Base-by-base conservation (phyloP, 2,113 vertebrate genomes). In the Protomyctophum bolini region DNA sequence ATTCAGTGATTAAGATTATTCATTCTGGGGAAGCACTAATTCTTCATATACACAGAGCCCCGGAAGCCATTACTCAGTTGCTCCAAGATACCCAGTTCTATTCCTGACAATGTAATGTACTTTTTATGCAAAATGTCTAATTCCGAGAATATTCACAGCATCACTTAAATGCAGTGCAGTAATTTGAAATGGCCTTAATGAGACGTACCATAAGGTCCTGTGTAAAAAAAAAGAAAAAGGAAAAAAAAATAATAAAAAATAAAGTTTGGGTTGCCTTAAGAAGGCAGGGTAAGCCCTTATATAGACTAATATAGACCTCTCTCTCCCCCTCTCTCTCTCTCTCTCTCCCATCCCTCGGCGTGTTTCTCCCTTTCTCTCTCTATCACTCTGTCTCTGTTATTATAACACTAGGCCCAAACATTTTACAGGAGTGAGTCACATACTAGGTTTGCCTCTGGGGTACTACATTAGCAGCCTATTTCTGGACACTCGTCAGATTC, bases 401-500 rank as follows among this genome's bases (percentile, higher is more conserved):
- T 63, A 70, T 77, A 70, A 75, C 54, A 28, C 68, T 49, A 67
- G 62, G 75, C 65, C 70, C 67, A 85, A 88, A 88, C 86, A 89
- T 91, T 90, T 90, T 77, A 82, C 77, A 82, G 63, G 51, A 63
- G 66, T 92, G 90, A 92, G 81, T 91, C 88, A 90, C 63, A 56
- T 70, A 63, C 64, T 76, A 65, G 68, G 41, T 83, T 77, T 76
- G 66, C 67, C 83, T 83, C 76, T 52, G 15, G 58, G 67, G 73
- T n/a, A 72, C 76, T 57, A 86, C 86, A 86, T 91, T 91, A 75
- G 57, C 73, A 66, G 58, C 69, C 89, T 92, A 91, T 91, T 91
- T 91, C 86, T 91, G 85, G 90, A 81, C 74, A 65, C 61, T 70
- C 80, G 78, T 84, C 85, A 88, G 81, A 82, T 79, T 85, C 80